A percentile compares a stretch with the other conserved stretches of the same genome.
Conservation (phyloP, 2,888 invertebrate species). For the Eristalinus sepulchralis region DNA sequence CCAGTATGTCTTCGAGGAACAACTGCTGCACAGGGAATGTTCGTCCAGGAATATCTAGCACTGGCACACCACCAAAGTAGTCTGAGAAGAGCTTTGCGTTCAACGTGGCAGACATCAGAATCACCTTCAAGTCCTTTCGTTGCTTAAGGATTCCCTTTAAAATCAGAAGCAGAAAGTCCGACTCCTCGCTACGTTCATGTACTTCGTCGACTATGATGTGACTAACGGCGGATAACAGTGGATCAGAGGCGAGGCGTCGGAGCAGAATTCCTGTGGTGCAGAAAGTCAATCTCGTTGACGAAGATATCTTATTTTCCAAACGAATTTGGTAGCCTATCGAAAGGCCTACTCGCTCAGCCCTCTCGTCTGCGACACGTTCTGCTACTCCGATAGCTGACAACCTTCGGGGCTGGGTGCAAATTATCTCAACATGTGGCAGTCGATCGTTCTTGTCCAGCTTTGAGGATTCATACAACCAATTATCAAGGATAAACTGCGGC, state of each 20-base stretch:
- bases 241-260: slow-evolving; percentile 90
- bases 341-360: slow-evolving; percentile 85
- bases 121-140: slow-evolving; percentile 89
- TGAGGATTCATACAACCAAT: slow-evolving; percentile 85
- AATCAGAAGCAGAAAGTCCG: slow-evolving; percentile 93
- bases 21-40: slow-evolving; percentile 92
- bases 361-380: slow-evolving; percentile 93
- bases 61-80: slow-evolving; percentile 90
- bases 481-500: slow-evolving; percentile 96
- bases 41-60: slow-evolving; percentile 90
- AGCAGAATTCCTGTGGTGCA: slow-evolving; percentile 96
- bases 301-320: slow-evolving; percentile 89
- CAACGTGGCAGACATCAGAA: slow-evolving; percentile 96
- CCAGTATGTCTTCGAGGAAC: slow-evolving; percentile 91
- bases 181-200: slow-evolving; percentile 94
- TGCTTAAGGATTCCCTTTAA: slow-evolving; percentile 88
- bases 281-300: slow-evolving; percentile 91
- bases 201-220: slow-evolving; percentile 95
- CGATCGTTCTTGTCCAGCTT: slow-evolving; percentile 81
- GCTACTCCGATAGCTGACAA: slow-evolving; percentile 96
- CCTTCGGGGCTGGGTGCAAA: slow-evolving; percentile 95
- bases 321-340: slow-evolving; percentile 87
- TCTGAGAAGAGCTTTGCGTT: slow-evolving; percentile 91
- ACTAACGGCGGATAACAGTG: slow-evolving; percentile 87
- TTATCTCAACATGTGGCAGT: slow-evolving; percentile 88